Percentiles rank a stretch among this genome's conserved stretches.
Evolutionary conservation across 2,797 vertebrate species (phyloP).

Genomic region (Buphagus erythrorhynchus): DNA sequence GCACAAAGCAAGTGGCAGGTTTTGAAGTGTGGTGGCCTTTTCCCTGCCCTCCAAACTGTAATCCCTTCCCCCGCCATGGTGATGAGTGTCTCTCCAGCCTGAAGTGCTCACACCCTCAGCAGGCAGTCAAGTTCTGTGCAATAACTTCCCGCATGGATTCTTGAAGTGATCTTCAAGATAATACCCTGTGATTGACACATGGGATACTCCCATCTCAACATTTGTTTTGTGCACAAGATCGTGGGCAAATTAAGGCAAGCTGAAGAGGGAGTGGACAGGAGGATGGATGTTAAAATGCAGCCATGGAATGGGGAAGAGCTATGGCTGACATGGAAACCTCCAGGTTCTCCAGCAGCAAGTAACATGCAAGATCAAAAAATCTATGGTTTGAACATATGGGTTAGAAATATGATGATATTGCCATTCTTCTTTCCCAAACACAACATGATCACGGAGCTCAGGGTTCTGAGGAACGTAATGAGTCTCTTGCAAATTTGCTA

Average conservation of each 20-base stretch:
- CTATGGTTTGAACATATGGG: neutral
- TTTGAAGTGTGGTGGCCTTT: neutral
- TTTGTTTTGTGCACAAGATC: neutral
- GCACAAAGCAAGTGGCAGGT: neutral
- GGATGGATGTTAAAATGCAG: neutral
- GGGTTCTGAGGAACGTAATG: accelerated
- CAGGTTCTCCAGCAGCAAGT: neutral
- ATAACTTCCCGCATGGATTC: neutral
- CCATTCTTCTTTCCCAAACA: neutral
- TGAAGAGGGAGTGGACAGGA: neutral
- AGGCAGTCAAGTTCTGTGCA: neutral
- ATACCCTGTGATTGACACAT: neutral
- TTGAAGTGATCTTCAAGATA: neutral
- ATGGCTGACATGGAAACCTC: neutral
- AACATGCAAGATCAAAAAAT: neutral
- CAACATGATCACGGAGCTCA: neutral
- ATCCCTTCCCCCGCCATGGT: neutral
- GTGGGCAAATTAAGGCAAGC: neutral
- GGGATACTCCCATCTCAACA: neutral
- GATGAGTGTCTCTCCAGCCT: neutral
- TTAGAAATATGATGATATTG: neutral
- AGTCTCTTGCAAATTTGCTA: neutral
- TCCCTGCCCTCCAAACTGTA: neutral
- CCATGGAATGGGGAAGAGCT: neutral
- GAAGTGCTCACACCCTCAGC: neutral